Base-by-base conservation (phyloP, 2,888 invertebrate species). In the Diadromus collaris region DNA sequence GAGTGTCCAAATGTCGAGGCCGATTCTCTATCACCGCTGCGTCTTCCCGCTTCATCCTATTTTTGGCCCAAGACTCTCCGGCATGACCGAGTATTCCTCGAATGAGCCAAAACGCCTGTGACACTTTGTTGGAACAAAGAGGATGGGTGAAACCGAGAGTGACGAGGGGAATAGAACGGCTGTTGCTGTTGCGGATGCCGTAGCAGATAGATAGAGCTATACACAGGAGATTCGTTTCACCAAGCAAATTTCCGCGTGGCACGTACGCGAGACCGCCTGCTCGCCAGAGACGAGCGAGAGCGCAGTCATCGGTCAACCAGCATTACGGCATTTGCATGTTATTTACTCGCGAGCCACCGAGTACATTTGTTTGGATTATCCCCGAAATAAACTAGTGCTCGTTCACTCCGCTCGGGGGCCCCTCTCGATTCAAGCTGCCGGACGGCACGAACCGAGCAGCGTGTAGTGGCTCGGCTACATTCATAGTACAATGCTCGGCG, bases 291-390 rank as follows among this genome's bases (percentile, higher is more conserved):
- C 77, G 76, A 82, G 71, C 68, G 69, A 44, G 86, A 87, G 87
- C 86, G 86, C 85, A 90, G 88, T 88, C 89, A 90, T 90, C 90
- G 90, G 90, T 91, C 90, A 91, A 90, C 88, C 87, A 90, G 90
- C 90, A 91, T 91, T 91, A 91, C 89, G 88, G 90, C 85, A 91
- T 90, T 90, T 91, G 90, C 90, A 91, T 91, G 90, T 90, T 90
- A 91, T 91, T 91, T 90, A 90, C 90, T 89, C 88, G 87, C 88
- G 86, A 88, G 88, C 88, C 87, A 87, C 89, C 87, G 88, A 91
- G 90, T 90, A 90, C 90, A 91, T 91, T 91, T 90, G 90, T 91
- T 91, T 90, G 90, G 90, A 91, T 91, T 91, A 91, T 91, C 90
- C 89, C 88, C 88, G 82, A 90, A 90, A 90, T 90, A 90, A 90